Evolutionary conservation across 1,140 invertebrate species (phyloP).

Genomic region (Temnothorax curvispinosus): DNA sequence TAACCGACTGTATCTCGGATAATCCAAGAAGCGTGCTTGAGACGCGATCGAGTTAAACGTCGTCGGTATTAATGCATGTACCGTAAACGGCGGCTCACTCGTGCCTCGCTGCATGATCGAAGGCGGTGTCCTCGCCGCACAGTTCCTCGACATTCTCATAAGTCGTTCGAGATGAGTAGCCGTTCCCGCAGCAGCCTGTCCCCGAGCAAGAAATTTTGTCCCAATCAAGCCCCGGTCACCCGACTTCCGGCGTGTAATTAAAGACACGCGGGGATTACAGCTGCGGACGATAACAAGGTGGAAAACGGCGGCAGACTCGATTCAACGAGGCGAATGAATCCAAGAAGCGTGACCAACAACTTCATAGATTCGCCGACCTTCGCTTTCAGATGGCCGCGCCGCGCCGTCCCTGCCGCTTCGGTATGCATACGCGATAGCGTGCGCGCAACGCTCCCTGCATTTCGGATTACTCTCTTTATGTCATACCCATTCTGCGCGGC

Average conservation of each 20-base stretch:
- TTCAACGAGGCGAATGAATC: conserved; percentile 77
- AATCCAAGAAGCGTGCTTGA: conserved; percentile 61
- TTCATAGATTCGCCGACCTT: conserved; percentile 77
- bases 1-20: conserved; percentile 47
- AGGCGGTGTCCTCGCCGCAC: not conserved
- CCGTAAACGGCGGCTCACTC: not conserved
- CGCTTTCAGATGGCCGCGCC: conserved; percentile 49
- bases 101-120: not conserved
- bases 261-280: conserved; percentile 72
- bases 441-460: conserved; percentile 47
- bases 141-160: conserved; percentile 22
- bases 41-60: conserved; percentile 52
- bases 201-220: conserved; percentile 68
- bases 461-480: conserved; percentile 59
- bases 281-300: conserved; percentile 72
- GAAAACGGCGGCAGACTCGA: conserved; percentile 49
- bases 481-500: conserved; percentile 49
- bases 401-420: not conserved
- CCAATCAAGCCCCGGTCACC: conserved; percentile 66
- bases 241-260: conserved; percentile 73
- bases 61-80: conserved; percentile 57
- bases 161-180: conserved; percentile 6
- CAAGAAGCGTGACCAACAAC: conserved; percentile 82
- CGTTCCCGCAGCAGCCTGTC: not conserved
- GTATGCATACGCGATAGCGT: conserved; percentile 65